Base-by-base conservation (phyloP, 2,113 vertebrate genomes). In the Petrocephalus zakoni region DNA sequence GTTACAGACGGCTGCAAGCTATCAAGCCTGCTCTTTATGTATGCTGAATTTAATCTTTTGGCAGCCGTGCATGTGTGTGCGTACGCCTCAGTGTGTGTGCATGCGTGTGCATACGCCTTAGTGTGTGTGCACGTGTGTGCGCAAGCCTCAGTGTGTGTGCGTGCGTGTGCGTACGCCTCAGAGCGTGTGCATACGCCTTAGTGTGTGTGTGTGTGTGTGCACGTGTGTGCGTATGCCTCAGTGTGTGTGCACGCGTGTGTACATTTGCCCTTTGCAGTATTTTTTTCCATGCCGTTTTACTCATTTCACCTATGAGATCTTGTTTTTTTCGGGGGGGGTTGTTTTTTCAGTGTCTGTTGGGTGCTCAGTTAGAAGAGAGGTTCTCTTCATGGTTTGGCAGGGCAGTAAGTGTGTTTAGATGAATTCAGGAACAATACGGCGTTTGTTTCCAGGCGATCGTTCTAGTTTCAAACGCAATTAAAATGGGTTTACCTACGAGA, bases 381-480 rank as follows among this genome's bases (percentile, higher is more conserved):
- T 42, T 47, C 64, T n/a, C 56, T 42, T 85, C 58, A 83, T 8
- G 13, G 64, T 87, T 87, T 47, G 83, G 89, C 85, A 88, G 64
- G 75, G 90, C 89, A 94, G 90, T 92, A 94, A 93, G 94, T 94
- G 94, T 90, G 91, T 92, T 93, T 89, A 90, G 92, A 94, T 94
- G 93, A 93, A 94, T 91, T 92, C 47, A 17, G 72, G 9, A 89
- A 95, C 95, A 95, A 94, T 94, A 92, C 92, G 93, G 87, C 92
- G 91, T 93, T 95, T 95, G 93, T 95, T 95, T 83, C 94, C 93
- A 89, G 88, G 89, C 10, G 90, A 90, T 93, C 93, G 93, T 93
- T 93, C 93, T 91, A 92, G 92, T 93, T 94, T 94, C 93, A 91
- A 93, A 90, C 88, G 92, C 93, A 95, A 95, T 95, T 95, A 94